These are phyloP conservation scores for Acanthosepion lycidas DNA, from an alignment of 2,888 invertebrate genomes.

Conservation along the genomic window DNA sequence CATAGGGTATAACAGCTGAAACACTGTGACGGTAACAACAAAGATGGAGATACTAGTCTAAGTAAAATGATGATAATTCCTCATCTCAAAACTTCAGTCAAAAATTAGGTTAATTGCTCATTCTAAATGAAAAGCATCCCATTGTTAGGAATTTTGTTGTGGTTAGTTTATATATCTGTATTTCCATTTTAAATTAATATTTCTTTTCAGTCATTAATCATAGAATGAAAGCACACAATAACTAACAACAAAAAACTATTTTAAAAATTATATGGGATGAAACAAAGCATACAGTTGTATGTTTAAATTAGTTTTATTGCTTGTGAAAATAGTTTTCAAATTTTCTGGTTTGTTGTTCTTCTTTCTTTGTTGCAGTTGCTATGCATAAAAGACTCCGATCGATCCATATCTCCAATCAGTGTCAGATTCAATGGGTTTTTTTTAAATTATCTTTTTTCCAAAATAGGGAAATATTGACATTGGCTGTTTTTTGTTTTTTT, in stretches of 20 bases:
- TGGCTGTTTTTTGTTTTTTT: neutral
- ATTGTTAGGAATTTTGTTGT: neutral
- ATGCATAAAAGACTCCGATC: neutral
- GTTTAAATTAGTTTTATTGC: slow-evolving; percentile 18
- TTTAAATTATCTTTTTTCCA: neutral
- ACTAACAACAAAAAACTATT: neutral
- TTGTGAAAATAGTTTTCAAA: neutral
- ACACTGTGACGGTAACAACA: too few species aligned
- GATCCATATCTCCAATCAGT: neutral
- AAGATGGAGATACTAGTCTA: too few species aligned
- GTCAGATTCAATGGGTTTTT: neutral
- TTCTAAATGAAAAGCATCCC: neutral
- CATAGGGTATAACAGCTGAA: too few species aligned
- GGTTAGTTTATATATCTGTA: neutral
- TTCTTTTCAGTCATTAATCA: neutral
- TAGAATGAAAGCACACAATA: neutral
- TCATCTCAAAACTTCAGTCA: too few species aligned
- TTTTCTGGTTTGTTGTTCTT: neutral
- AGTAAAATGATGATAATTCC: too few species aligned
- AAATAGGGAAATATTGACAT: slow-evolving; percentile 4
- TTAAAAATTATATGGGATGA: neutral
- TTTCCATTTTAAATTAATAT: neutral
- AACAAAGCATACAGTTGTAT: neutral
- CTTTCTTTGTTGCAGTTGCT: neutral
- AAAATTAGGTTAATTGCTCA: too few species aligned